Conservation (phyloP, 2,113 vertebrate species). For the Bostrychus sinensis region DNA sequence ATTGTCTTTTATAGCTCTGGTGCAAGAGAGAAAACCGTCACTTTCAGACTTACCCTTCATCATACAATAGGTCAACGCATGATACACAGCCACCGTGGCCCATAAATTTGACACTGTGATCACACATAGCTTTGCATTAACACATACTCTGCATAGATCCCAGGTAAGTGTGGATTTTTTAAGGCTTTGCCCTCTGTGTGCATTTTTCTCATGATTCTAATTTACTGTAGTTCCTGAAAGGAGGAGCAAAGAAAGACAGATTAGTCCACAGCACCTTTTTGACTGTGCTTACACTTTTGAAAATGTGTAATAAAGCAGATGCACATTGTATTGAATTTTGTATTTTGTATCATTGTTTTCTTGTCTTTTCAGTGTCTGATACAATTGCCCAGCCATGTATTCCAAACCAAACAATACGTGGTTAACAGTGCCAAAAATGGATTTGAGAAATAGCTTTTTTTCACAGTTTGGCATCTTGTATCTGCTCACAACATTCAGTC, state of each 20-base stretch:
- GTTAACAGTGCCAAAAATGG: too few relatives aligned
- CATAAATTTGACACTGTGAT: constrained; percentile 22
- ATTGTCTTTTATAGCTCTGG: background rate
- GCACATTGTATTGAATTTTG: background rate
- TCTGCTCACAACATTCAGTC: too few relatives aligned
- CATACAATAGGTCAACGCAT: constrained; percentile 47
- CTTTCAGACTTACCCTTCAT: constrained; percentile 26
- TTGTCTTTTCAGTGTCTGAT: background rate
- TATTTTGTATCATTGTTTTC: background rate
- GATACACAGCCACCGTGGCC: constrained; percentile 24
- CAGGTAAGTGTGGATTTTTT: constrained; percentile 48
- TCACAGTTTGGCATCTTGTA: too few relatives aligned
- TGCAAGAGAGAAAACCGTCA: constrained; percentile 14
- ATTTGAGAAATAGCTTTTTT: too few relatives aligned
- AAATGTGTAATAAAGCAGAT: background rate
- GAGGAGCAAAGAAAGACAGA: constrained; percentile 15
- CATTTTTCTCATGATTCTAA: constrained; percentile 56
- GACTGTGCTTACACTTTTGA: constrained; percentile 20
- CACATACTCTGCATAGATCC: constrained; percentile 29
- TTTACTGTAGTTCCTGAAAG: constrained; percentile 41
- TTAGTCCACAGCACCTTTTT: constrained; percentile 12
- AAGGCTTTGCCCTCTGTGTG: constrained; percentile 54
- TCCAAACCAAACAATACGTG: too few relatives aligned
- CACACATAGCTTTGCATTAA: constrained; percentile 26
- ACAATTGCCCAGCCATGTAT: too few relatives aligned